Evolutionary conservation across 2,888 invertebrate species (phyloP), one percentile per base, ranked within the genome.

Genomic region (Eueremaeus valkanovi): DNA sequence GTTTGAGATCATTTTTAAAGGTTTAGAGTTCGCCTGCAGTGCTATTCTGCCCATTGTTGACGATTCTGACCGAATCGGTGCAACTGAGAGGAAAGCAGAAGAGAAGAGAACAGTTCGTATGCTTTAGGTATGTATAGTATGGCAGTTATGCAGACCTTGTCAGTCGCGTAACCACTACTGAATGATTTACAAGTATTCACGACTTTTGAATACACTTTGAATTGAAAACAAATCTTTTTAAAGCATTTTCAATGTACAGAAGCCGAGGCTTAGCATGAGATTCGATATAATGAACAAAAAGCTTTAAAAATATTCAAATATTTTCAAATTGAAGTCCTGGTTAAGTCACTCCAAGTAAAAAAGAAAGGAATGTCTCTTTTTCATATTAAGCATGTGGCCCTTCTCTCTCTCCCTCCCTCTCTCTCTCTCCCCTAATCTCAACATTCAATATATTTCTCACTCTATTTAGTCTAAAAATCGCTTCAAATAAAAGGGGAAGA

Each of bases 131-230:
- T 36, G 18, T 40, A 66, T 40, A 40, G 68, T 68, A 68, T 68
- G 40, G 68, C 68, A 68, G 68, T 68, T 68, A 68, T 68, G 68
- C 36, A 68, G 68, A 40, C 68, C 13, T 29, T 68, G 68, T 40
- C 68, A 68, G 68, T 40, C 27, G 68, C 40, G 68, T 68, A 68
- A 68, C 68, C 40, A 42, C 18, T 61, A 61, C 61, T 61, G 16
- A 61, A 18, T 61, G 61, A 61, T 61, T 61, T 61, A 61, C 29
- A 31, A 61, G 61, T 61, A 18, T 61, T 61, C 3, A 31, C 3
- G 27, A 55, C 3, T 8, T 33, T 31, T 16, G 33, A 31, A 24
- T 18, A 61, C 3, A 31, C 21, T 33, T 24, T 9, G 31, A 61
- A 61, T 33, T 33, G 61, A 8, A 11, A 33, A 61, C 61, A 29